These are phyloP conservation scores for Drosophila longiperda DNA, from an alignment of 2,888 invertebrate species.

Conservation along the genomic window DNA sequence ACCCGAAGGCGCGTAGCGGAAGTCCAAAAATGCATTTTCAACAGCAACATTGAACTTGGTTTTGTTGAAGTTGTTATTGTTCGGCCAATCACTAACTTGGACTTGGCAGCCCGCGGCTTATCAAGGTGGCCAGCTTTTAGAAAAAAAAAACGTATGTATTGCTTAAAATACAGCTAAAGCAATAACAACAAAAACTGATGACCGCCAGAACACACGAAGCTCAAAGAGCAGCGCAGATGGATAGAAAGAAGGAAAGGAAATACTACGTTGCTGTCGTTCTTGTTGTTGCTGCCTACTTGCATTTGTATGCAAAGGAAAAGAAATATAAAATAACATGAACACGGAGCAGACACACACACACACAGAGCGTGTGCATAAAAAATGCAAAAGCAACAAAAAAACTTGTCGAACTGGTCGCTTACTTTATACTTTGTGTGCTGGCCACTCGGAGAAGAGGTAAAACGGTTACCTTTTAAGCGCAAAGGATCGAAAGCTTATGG, in stretches of 20 bases:
- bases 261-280: slow-evolving; percentile 32
- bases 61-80: slow-evolving; percentile 12
- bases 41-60: slow-evolving; percentile 72
- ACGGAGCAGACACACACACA: slow-evolving; percentile 25
- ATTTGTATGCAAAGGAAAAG: slow-evolving; percentile 65
- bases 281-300: slow-evolving; percentile 31
- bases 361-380: slow-evolving; percentile 66
- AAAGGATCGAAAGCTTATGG: slow-evolving; percentile 46
- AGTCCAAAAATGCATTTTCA: slow-evolving; percentile 60
- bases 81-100: slow-evolving; percentile 31
- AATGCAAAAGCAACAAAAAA: slow-evolving; percentile 71
- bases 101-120: slow-evolving; percentile 45
- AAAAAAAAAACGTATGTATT: slow-evolving; percentile 16
- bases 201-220: slow-evolving; percentile 66
- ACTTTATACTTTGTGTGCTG: slow-evolving; percentile 30
- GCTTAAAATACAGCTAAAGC: slow-evolving; percentile 53
- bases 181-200: slow-evolving; percentile 45
- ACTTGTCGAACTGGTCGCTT: slow-evolving; percentile 83
- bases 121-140: slow-evolving; percentile 76
- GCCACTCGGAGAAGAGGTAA: slow-evolving; percentile 16
- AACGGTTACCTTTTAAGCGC: slow-evolving; percentile 33
- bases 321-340: slow-evolving; percentile 47
- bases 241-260: slow-evolving; percentile 58
- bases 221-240: slow-evolving; percentile 30
- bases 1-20: slow-evolving; percentile 60